phyloP scores from a whole-genome alignment of 1,140 invertebrate genomes.

The Periplaneta americana region DNA sequence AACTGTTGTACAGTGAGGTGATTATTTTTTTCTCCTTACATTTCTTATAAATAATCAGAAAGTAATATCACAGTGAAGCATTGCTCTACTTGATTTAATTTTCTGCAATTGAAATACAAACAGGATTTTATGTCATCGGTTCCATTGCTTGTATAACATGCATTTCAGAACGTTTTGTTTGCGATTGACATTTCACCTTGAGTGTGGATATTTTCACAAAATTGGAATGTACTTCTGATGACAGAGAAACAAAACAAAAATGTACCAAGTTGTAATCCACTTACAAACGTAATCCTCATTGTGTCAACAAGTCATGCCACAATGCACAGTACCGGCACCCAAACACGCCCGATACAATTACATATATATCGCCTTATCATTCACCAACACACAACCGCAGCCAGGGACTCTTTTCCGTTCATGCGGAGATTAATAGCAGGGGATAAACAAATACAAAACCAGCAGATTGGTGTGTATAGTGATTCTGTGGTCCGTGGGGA shows the following conservation, averaged over 20 bases:
- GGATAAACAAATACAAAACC: neutral
- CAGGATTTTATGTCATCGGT: no score
- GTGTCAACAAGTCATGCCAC: neutral
- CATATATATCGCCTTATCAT: neutral
- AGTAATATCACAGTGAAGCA: no score
- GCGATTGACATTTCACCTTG: no score
- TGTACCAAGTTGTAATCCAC: neutral
- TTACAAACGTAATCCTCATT: neutral
- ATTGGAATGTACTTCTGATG: neutral
- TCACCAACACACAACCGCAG: neutral
- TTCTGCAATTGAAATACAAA: no score
- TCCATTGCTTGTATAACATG: no score
- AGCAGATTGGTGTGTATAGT: neutral
- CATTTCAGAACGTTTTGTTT: no score
- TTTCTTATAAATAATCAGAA: no score
- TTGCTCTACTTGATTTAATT: no score
- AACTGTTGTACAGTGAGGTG: no score
- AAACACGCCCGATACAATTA: neutral
- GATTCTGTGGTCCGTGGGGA: neutral
- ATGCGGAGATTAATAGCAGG: neutral
- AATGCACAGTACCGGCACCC: neutral
- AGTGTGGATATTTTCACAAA: no score
- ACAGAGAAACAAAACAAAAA: neutral
- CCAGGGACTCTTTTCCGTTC: neutral
- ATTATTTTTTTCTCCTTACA: no score